Percentiles rank a stretch among this genome's conserved stretches.
phyloP scores from a whole-genome alignment of 2,113 vertebrate species.

The Ceyx cyanopectus region DNA sequence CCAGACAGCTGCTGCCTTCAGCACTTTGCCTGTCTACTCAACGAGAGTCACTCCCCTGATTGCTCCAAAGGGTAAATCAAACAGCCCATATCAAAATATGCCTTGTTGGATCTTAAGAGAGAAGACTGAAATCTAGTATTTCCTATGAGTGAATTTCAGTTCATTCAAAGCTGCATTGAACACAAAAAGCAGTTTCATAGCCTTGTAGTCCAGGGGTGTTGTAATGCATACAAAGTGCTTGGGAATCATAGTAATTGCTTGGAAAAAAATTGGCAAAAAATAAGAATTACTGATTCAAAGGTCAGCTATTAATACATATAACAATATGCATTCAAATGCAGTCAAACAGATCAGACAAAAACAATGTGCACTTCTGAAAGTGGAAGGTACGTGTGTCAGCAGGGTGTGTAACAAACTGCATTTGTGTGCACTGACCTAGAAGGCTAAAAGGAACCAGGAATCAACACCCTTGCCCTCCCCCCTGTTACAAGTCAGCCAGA shows the following conservation, averaged over 20 bases:
- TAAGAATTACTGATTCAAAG: neutral
- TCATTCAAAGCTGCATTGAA: neutral
- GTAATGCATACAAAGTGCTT: neutral
- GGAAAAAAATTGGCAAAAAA: neutral
- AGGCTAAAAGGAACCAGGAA: neutral
- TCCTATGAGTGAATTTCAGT: neutral
- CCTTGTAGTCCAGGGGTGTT: neutral
- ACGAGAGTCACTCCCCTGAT: neutral
- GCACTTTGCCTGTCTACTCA: neutral
- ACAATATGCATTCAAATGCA: neutral
- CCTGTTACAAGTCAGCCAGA: neutral
- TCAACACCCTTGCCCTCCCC: neutral
- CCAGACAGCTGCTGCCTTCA: neutral
- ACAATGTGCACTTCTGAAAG: neutral
- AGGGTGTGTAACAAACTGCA: neutral
- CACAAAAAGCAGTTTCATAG: neutral
- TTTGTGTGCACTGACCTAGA: neutral
- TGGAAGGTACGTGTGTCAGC: fast-evolving
- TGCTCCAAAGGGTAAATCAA: neutral
- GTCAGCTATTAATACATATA: neutral
- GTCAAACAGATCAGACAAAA: neutral
- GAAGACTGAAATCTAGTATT: neutral
- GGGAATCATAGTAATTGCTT: neutral
- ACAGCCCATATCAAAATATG: neutral
- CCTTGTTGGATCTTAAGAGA: neutral